These are phyloP conservation scores for Dipus sagitta DNA, from an alignment of 2,797 vertebrate genomes.

Conservation along the genomic window DNA sequence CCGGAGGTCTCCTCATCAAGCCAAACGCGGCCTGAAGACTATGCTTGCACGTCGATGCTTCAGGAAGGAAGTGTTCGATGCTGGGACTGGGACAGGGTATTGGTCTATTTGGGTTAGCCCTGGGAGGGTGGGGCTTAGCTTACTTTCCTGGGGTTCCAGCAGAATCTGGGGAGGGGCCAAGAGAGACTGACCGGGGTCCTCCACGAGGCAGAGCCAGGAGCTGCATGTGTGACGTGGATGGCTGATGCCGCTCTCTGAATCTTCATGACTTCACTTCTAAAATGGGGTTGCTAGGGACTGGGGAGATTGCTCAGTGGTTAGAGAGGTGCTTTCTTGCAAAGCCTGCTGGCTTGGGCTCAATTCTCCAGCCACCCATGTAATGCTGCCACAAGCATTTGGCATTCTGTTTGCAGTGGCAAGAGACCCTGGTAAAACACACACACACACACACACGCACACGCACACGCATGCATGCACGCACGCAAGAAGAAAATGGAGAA, in stretches of 20 bases:
- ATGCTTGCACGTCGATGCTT: not conserved
- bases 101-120: not conserved
- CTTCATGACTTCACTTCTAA: slow-evolving; percentile 1
- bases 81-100: too few relatives aligned
- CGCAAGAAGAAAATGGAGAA: too few relatives aligned
- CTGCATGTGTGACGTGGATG: not conserved
- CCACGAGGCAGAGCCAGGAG: not conserved
- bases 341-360: too few relatives aligned
- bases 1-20: not conserved
- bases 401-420: too few relatives aligned
- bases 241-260: not conserved
- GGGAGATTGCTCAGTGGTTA: too few relatives aligned
- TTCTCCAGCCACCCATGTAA: too few relatives aligned
- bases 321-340: too few relatives aligned
- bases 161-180: not conserved
- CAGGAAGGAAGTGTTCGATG: slow-evolving; percentile 22
- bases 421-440: too few relatives aligned
- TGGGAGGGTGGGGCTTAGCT: not conserved
- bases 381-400: too few relatives aligned
- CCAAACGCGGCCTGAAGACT: not conserved
- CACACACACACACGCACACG: too few relatives aligned
- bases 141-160: not conserved
- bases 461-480: too few relatives aligned
- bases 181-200: not conserved
- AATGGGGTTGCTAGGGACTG: not conserved